Percentiles rank a stretch among this genome's conserved stretches.
phyloP scores from a whole-genome alignment of 2,113 vertebrate species.

The Paramormyrops kingsleyae region DNA sequence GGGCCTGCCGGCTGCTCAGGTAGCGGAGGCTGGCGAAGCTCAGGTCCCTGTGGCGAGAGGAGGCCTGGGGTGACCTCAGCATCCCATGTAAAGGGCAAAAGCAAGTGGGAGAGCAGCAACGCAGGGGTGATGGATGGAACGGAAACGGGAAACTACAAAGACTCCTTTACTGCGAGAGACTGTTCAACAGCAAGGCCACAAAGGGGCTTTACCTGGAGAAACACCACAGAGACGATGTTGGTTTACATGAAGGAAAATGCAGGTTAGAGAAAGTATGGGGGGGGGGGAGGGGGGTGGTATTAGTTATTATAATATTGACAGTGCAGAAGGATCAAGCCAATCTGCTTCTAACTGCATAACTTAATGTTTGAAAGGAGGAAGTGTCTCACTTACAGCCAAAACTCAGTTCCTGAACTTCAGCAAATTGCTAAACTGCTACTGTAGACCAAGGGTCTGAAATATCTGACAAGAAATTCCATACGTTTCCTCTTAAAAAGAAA shows the following conservation, averaged over 20 bases:
- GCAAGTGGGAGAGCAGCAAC: neutral
- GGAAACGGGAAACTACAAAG: neutral
- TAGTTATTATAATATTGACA: neutral
- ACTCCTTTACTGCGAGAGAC: neutral
- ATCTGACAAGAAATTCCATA: neutral
- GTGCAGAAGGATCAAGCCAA: neutral
- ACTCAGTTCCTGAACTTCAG: neutral
- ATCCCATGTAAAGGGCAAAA: neutral
- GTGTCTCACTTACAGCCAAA: neutral
- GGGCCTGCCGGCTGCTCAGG: slow-evolving; percentile 56
- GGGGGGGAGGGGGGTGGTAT: neutral
- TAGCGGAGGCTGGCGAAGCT: slow-evolving; percentile 46
- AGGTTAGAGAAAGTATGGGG: neutral
- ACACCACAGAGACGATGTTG: neutral
- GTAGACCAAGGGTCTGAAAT: neutral
- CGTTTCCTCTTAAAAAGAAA: neutral
- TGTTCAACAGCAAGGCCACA: neutral
- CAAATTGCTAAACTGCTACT: neutral
- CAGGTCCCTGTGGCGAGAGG: slow-evolving; percentile 41
- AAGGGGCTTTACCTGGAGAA: neutral
- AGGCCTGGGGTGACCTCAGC: neutral
- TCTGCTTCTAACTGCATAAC: too few relatives aligned
- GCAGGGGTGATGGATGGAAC: neutral
- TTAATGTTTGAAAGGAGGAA: neutral
- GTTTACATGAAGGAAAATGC: neutral